Evolutionary conservation across 2,888 invertebrate genomes (phyloP), one percentile per base, ranked within the genome.

Genomic region (Willowsia nigromaculata): DNA sequence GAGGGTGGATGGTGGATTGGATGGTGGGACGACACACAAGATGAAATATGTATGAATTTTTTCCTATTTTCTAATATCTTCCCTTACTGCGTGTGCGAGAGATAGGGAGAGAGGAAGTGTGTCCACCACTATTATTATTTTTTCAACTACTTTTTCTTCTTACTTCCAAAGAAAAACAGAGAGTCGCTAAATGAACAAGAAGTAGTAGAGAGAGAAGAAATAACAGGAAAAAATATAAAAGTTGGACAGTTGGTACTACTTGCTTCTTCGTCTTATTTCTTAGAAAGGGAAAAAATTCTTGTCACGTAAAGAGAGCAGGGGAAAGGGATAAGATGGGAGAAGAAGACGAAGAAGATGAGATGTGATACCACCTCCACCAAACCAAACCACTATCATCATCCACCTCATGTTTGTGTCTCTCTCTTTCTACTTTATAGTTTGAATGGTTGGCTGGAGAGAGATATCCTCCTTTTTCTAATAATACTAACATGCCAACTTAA

Each of bases 41-140:
- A 88, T 88, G 88, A 88, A 88, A 88, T 82, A 88, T 88, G 88
- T 82, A 88, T 88, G 88, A 83, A 82, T 76, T 76, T 85, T 71
- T 47, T 50, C 43, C 11, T 43, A 43, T 43, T 13, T 1, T 43
- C 43, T 13, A 1, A 43, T 4, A n/a, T n/a, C 33, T 62, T 83
- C 65, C 50, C 83, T 30, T 50, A 47, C 65, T 82, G 82, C 82
- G 62, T 76, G 62, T 37, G 40, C n/a, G n/a, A n/a, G n/a, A n/a
- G n/a, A n/a, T 13, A 5, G 9, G 25, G 59, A 40, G 22, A 18
- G 22, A 1, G 30, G 4, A 15, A 30, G 62, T 18, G 18, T 2
- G 1, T 37, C 33, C 40, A 74, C 47, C 11, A 43, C 13, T 40
- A 59, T 50, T 47, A 65, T 33, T 40, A 56, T 22, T 9, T 86